Evolutionary conservation across 2,888 invertebrate species (phyloP).

Genomic region (Metacarcinus magister): DNA sequence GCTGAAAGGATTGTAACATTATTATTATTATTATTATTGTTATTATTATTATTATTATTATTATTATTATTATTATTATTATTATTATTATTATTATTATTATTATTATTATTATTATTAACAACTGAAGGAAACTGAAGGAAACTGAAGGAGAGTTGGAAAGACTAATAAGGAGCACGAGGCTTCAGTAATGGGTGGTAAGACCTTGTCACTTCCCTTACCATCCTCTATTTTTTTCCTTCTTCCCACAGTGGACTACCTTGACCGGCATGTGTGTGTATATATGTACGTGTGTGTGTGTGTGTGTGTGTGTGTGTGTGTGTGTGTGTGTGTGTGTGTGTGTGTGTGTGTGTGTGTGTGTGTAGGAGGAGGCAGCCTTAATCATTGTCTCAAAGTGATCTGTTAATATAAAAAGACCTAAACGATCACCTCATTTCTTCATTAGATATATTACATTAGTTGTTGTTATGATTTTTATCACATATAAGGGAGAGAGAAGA

Average conservation of each 20-base stretch:
- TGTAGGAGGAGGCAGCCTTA: not conserved
- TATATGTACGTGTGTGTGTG: not conserved
- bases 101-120: no score
- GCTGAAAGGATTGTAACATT: no score
- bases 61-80: no score
- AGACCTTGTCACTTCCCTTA: not conserved
- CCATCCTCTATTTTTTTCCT: not conserved
- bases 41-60: no score
- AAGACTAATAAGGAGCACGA: not conserved
- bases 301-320: slow-evolving; percentile 44
- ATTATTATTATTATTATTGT: no score
- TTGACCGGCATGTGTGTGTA: not conserved
- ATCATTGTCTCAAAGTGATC: not conserved
- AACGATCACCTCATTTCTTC: not conserved
- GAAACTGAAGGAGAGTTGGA: not conserved
- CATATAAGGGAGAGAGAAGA: not conserved
- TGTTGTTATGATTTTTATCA: no score
- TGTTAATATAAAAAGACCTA: not conserved
- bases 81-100: no score
- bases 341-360: not conserved
- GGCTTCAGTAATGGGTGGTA: no score
- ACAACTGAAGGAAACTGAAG: not conserved
- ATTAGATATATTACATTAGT: not conserved
- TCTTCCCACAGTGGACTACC: not conserved
- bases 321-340: not conserved